Evolutionary conservation across 2,797 vertebrate genomes (phyloP), one percentile per base, ranked within the genome.

Genomic region (Scarus forsteni): DNA sequence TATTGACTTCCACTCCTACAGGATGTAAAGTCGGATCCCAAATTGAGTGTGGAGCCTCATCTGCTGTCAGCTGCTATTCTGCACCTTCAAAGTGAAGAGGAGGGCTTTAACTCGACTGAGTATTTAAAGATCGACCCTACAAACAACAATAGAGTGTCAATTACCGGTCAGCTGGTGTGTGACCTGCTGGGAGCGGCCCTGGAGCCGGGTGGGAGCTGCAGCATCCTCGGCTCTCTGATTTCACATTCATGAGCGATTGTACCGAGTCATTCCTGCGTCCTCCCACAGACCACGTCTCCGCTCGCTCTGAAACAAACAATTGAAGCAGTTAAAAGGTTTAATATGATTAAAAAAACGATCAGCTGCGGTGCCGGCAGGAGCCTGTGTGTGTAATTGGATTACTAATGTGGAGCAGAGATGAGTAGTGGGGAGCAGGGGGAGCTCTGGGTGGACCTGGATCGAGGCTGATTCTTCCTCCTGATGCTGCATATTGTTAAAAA

Each of bases 321-420:
- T 55, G 68, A 79, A 76, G 13, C 7, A 73, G 68, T 66, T 75
- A 70, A 86, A 88, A 77, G 77, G 69, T 71, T 60, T 85, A 82
- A 88, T 81, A 72, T 74, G 80, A 91, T 92, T 88, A 84, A 85
- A 85, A 10, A 86, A 89, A 73, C 54, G 44, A 86, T 90, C 88
- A 85, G 79, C 70, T 53, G 38, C 36, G 42, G 88, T 43, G 16
- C 68, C 75, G 85, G 81, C 88, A 79, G 77, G 80, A 90, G 90
- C 76, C 67, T 72, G 79, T 83, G 84, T 85, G 82, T 49, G 14
- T 87, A 86, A 86, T 85, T 88, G 81, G 81, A 89, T 88, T 89
- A 90, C 85, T 91, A 91, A 93, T 85, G 78, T 74, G 75, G 67
- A 88, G 69, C 78, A 85, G 53, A 80, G 81, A 85, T 91, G 89